phyloP scores from a whole-genome alignment of 2,113 vertebrate genomes.

The Paramormyrops kingsleyae region DNA sequence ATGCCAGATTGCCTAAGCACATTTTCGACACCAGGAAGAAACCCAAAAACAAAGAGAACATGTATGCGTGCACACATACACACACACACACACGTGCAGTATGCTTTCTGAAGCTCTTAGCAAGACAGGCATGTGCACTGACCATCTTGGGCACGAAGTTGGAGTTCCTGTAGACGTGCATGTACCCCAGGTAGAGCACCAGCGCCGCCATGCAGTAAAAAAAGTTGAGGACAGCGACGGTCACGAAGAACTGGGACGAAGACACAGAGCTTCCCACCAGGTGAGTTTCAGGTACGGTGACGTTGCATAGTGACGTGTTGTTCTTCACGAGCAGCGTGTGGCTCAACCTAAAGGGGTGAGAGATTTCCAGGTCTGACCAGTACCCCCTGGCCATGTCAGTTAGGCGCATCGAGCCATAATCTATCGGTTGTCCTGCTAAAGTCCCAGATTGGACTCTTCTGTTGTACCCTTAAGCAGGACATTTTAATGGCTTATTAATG shows the following conservation, averaged over 20 bases:
- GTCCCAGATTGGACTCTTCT: neutral
- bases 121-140: constrained; percentile 51
- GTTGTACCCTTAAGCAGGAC: neutral
- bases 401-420: neutral
- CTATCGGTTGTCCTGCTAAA: neutral
- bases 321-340: constrained; percentile 49
- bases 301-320: constrained; percentile 54
- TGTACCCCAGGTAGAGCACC: constrained; percentile 79
- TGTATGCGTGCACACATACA: neutral
- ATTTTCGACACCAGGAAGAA: neutral
- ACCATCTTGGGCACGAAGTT: constrained; percentile 75
- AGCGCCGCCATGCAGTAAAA: constrained; percentile 77
- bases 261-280: constrained; percentile 78
- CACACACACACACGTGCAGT: neutral
- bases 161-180: constrained; percentile 76
- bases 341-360: constrained; percentile 64
- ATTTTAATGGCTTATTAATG: neutral
- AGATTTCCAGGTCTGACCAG: neutral
- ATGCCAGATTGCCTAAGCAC: neutral
- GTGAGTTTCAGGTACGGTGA: constrained; percentile 38
- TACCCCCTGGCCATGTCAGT: neutral
- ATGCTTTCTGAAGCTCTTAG: neutral
- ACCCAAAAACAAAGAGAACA: neutral
- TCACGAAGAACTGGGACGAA: constrained; percentile 82
- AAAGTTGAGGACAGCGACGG: constrained; percentile 71